Evolutionary conservation across 2,888 invertebrate genomes (phyloP).

Genomic region (Melanotus villosus): DNA sequence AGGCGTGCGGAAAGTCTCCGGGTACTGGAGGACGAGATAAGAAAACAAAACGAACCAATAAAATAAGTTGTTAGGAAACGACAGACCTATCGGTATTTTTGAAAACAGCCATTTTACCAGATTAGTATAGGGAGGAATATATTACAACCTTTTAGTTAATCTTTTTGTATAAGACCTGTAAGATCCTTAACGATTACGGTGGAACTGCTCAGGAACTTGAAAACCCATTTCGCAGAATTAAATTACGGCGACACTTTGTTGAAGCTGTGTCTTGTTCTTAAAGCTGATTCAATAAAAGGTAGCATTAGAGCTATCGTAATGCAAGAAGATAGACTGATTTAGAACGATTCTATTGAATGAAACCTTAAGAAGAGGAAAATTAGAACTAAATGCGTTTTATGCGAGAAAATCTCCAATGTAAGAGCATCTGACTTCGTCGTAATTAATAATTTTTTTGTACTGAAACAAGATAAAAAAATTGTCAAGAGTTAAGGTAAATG

Average conservation of each 20-base stretch:
- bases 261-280: neutral
- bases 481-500: too few species aligned
- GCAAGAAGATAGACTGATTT: too few species aligned
- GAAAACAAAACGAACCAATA: slow-evolving; percentile 53
- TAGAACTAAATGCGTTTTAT: too few species aligned
- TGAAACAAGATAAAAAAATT: too few species aligned
- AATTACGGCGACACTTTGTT: neutral
- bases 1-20: slow-evolving; percentile 28
- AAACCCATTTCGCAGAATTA: slow-evolving; percentile 6
- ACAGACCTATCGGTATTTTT: slow-evolving; percentile 31
- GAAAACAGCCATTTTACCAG: slow-evolving; percentile 35
- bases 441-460: too few species aligned
- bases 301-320: too few species aligned
- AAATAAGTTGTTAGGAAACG: slow-evolving; percentile 48
- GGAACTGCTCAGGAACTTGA: neutral
- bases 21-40: slow-evolving; percentile 37
- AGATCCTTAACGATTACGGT: neutral
- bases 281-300: neutral
- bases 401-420: too few species aligned
- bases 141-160: slow-evolving; percentile 21
- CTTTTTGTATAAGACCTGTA: neutral
- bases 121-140: slow-evolving; percentile 17
- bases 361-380: too few species aligned
- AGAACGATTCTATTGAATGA: too few species aligned
- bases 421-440: too few species aligned